Base-by-base conservation (phyloP, 2,113 vertebrate genomes). In the Panthera leo region DNA sequence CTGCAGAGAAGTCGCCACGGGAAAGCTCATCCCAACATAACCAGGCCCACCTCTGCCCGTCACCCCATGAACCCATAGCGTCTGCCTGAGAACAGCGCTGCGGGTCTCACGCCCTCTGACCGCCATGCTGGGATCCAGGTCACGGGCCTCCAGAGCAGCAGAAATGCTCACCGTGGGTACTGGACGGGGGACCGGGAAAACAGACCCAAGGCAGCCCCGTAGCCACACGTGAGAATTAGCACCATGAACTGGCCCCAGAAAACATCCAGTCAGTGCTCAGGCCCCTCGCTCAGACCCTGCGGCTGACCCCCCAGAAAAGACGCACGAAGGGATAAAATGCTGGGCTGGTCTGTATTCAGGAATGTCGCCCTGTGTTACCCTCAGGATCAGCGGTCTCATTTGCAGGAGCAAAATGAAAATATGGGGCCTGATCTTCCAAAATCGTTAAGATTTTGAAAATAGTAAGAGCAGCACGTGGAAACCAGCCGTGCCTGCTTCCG, bases 141-240 rank as follows among this genome's bases (percentile, higher is more conserved):
- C 13, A 1, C 25, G 45, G 34, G 65, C 25, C 31, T 34, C 80
- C 34, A 68, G 48, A 19, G 27, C 1, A 53, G 27, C 0, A 34
- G 82, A 51, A 80, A 12, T 4, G 2, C 8, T 25, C 1, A 4
- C 16, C 4, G 0, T 13, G 27, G 13, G 14, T 16, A 29, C 5
- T 2, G 36, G 5, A 5, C 7, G 63, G 3, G 12, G 63, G 63
- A 31, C 21, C 8, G 63, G 27, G 25, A 34, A 25, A 76, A 25
- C 8, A 68, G 85, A 25, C 23, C n/a, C 53, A 5, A 16, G 14
- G 55, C 0, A 23, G 16, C 51, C 68, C 16, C 0, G 3, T 5
- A 18, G 42, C 15, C 51, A 5, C 29, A 7, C 10, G 5, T n/a
- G 19, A n/a, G 70, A 65, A 29, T n/a, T 6, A 42, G 8, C 7